Evolutionary conservation across 2,797 vertebrate species (phyloP).

Genomic region (Thaleichthys pacificus): DNA sequence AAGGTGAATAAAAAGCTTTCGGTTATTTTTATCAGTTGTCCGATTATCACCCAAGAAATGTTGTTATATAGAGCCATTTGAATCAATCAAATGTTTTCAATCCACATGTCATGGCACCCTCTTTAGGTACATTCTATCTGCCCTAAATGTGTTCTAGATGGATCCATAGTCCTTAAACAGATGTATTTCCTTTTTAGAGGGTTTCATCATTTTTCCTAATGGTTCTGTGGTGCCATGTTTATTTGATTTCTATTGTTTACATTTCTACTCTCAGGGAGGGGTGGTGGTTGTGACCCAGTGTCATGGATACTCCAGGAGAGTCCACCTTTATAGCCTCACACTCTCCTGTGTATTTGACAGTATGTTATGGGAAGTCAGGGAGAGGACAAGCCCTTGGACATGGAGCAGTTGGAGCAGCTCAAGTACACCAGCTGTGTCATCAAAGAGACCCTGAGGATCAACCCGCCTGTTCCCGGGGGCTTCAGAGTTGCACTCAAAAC

Average conservation of each 20-base stretch:
- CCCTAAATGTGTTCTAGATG: too few relatives aligned
- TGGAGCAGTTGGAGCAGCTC: constrained; percentile 77
- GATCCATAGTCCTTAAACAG: too few relatives aligned
- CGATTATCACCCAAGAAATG: too few relatives aligned
- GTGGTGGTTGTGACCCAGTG: too few relatives aligned
- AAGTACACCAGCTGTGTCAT: constrained; percentile 80
- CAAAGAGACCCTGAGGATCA: constrained; percentile 81
- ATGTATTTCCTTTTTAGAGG: not conserved
- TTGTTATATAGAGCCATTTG: too few relatives aligned
- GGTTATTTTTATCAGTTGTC: too few relatives aligned
- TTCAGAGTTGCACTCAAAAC: constrained; percentile 83
- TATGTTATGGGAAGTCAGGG: constrained; percentile 68
- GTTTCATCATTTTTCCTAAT: not conserved
- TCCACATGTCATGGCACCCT: not conserved
- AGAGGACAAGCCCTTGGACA: constrained; percentile 70
- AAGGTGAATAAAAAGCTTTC: constrained; percentile 55
- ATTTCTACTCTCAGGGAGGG: not conserved
- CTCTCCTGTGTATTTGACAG: constrained; percentile 59
- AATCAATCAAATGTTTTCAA: too few relatives aligned
- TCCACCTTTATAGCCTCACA: not conserved
- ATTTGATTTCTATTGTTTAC: not conserved
- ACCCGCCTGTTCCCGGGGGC: constrained; percentile 81
- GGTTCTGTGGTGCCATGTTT: not conserved
- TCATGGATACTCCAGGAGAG: not conserved
- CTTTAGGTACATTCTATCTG: not conserved